Evolutionary conservation across 2,797 vertebrate species (phyloP).

Genomic region (Sus cebifrons): DNA sequence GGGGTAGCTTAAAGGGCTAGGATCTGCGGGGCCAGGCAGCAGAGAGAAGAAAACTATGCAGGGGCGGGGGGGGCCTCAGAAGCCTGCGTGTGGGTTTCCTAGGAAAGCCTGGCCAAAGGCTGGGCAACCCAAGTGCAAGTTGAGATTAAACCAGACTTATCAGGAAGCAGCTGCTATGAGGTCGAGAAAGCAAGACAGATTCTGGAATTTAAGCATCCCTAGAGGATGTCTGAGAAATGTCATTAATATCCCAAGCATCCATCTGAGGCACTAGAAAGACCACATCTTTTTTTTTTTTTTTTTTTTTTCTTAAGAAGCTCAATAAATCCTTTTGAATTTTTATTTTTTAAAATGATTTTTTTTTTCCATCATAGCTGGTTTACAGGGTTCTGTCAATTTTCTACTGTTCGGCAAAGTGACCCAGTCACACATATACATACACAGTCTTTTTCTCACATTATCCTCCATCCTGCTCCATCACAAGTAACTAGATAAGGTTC

Average conservation of each 20-base stretch:
- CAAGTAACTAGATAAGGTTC: too few relatives aligned
- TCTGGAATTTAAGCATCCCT: background rate
- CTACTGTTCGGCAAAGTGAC: too few relatives aligned
- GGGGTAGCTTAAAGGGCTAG: background rate
- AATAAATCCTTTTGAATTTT: too few relatives aligned
- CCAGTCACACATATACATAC: too few relatives aligned
- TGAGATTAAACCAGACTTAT: background rate
- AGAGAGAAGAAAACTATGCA: background rate
- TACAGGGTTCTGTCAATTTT: too few relatives aligned
- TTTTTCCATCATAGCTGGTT: too few relatives aligned
- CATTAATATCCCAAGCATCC: background rate
- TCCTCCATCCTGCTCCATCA: too few relatives aligned
- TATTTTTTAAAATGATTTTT: too few relatives aligned
- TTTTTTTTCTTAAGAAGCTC: too few relatives aligned
- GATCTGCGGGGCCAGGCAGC: background rate
- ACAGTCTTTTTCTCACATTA: too few relatives aligned
- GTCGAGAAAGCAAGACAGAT: constrained; percentile 24
- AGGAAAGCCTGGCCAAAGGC: background rate
- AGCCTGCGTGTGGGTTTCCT: background rate
- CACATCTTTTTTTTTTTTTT: too few relatives aligned
- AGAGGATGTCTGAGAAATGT: background rate
- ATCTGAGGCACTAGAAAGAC: background rate
- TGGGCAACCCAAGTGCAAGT: background rate
- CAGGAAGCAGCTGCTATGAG: background rate
- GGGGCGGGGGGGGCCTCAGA: background rate